phyloP scores from a whole-genome alignment of 2,113 vertebrate genomes.

The Noturus placidus region DNA sequence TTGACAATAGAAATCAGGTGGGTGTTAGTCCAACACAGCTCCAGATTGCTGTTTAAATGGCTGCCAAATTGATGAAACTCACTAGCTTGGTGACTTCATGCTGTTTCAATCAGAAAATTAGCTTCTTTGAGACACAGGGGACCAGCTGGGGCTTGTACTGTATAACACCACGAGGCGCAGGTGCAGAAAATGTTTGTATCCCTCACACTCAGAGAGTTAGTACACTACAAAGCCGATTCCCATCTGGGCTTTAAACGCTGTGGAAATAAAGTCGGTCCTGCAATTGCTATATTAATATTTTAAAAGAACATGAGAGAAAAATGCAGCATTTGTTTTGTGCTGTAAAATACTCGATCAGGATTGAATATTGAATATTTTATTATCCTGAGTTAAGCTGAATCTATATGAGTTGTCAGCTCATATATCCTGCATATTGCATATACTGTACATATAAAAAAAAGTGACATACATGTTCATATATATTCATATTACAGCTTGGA shows the following conservation, averaged over 20 bases:
- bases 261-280: constrained; percentile 16
- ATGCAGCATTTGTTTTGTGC: neutral
- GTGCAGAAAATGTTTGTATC: constrained; percentile 27
- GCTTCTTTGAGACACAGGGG: constrained; percentile 18
- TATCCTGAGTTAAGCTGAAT: neutral
- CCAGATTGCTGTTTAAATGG: constrained; percentile 70
- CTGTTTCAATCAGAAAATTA: constrained; percentile 38
- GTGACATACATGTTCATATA: constrained; percentile 13
- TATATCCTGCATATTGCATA: constrained; percentile 30
- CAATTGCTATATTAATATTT: constrained; percentile 38
- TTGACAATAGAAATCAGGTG: constrained; percentile 65
- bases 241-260: constrained; percentile 12
- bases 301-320: constrained; percentile 1
- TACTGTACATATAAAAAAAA: constrained; percentile 34
- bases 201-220: constrained; percentile 2
- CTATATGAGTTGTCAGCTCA: constrained; percentile 7
- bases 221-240: neutral
- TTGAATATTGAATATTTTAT: constrained; percentile 22
- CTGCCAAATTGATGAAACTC: constrained; percentile 66
- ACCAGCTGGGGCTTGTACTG: constrained; percentile 17
- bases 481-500: constrained; percentile 7
- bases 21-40: constrained; percentile 56
- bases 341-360: constrained; percentile 3
- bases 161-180: constrained; percentile 7
- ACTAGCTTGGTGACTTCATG: constrained; percentile 30